Evolutionary conservation across 2,113 vertebrate genomes (phyloP), one percentile per base, ranked within the genome.

Genomic region (Hemibagrus wyckioides): DNA sequence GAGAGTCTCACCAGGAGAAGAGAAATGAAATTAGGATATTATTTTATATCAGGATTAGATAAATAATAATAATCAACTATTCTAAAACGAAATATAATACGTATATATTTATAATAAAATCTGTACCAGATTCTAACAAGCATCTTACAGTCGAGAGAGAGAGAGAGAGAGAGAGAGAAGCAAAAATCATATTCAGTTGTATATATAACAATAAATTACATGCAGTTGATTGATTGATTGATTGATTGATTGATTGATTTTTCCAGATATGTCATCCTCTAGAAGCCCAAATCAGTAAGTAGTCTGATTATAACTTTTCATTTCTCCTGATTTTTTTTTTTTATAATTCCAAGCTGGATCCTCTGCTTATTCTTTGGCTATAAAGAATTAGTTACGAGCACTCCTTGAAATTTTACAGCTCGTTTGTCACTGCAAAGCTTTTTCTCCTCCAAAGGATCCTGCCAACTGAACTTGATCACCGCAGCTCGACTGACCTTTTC

Each of bases 211-310:
- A 19, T 15, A 67, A 44, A 48, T 36, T 36, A 21, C 1, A 44
- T 75, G 67, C n/a, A 9, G 44, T 71, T 71, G 30, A 30, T 65
- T 69, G 36, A 33, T 69, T 41, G 33, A 2, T 2, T 28, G 4
- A 48, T 7, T 48, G 9, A 9, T 71, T 71, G 30, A 30, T 65
- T 69, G 36, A 19, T 69, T 41, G 33, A 2, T 2, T 28, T 17
- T 23, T 10, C 23, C 92, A 95, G 94, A 93, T 91, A 91, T 91
- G 91, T 89, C 92, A 89, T 93, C 89, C n/a, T 73, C 48, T 44
- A 91, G 91, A 65, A 92, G 92, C 89, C 61, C 88, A 89, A 91
- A 89, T 71, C 59, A 93, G 94, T 95, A 92, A 95, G 94, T 80
- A 52, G 13, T 56, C 48, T n/a, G 36, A 73, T 19, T 54, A 19